phyloP scores from a whole-genome alignment of 2,797 vertebrate species.

The Gadopsis bispinosus region DNA sequence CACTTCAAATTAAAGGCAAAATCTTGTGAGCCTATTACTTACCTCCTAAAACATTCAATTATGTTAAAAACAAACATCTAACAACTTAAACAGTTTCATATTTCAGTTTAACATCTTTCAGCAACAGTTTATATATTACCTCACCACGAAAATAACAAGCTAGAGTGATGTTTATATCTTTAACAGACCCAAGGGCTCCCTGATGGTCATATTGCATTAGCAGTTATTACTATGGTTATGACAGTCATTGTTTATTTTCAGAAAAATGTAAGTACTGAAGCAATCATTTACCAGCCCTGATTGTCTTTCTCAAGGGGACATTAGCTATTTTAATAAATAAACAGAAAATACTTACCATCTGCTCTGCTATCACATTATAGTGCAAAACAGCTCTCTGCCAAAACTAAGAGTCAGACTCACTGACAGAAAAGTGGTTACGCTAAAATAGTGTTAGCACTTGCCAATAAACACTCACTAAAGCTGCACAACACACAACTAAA shows the following conservation, averaged over 20 bases:
- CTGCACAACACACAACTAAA: constrained; percentile 12
- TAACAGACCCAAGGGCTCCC: constrained; percentile 16
- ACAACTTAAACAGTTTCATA: neutral
- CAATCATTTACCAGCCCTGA: constrained; percentile 17
- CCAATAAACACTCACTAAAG: neutral
- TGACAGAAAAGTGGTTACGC: constrained; percentile 18
- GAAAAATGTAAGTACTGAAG: constrained; percentile 19
- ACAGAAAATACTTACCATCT: constrained; percentile 23
- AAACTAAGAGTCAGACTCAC: neutral
- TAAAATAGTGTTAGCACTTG: constrained; percentile 13
- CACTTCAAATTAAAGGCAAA: neutral
- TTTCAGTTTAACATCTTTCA: constrained; percentile 8
- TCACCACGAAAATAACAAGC: constrained; percentile 40
- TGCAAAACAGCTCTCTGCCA: constrained; percentile 3
- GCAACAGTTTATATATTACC: constrained; percentile 28
- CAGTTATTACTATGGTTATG: constrained; percentile 19
- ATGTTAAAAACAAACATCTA: neutral
- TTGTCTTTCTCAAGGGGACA: constrained; percentile 11
- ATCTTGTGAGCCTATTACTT: neutral
- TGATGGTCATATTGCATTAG: neutral
- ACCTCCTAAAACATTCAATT: constrained; percentile 3
- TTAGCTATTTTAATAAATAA: constrained; percentile 31
- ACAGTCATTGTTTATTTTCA: constrained; percentile 38
- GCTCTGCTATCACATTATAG: neutral
- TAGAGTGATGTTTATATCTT: constrained; percentile 44